phyloP scores from a whole-genome alignment of 92 coral and sea anemone genomes.

The Ricordea florida region DNA sequence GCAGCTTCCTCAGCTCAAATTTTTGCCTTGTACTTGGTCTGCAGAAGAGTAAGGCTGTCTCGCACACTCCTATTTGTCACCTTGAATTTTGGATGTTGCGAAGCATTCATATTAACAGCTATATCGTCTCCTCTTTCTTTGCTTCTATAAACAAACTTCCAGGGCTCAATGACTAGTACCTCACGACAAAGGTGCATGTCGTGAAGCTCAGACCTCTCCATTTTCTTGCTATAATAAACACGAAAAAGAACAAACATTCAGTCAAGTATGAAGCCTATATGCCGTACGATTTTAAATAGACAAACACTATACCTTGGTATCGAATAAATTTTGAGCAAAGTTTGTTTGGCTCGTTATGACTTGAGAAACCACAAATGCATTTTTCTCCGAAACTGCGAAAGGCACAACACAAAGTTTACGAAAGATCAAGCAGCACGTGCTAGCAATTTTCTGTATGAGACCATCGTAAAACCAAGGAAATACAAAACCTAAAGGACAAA shows the following conservation, averaged over 20 bases:
- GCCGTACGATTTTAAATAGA: too few species aligned
- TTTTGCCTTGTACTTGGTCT: conserved; percentile 29
- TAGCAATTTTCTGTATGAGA: background rate
- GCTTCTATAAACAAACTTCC: conserved; percentile 19
- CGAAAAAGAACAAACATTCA: background rate
- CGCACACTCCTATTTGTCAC: conserved; percentile 47
- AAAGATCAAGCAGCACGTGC: background rate
- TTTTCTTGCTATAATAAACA: background rate
- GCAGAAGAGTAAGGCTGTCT: conserved; percentile 40
- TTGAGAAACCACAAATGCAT: too few species aligned
- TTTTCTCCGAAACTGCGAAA: too few species aligned
- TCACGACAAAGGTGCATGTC: conserved; percentile 26
- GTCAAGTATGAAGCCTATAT: background rate
- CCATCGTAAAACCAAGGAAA: background rate
- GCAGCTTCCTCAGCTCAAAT: conserved; percentile 23
- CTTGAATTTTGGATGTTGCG: conserved; percentile 24
- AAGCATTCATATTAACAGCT: conserved; percentile 25
- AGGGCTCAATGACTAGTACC: conserved; percentile 27
- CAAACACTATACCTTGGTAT: too few species aligned
- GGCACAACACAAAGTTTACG: background rate
- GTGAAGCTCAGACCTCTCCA: conserved; percentile 44
- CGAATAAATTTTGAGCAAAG: too few species aligned
- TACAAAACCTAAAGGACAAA: background rate
- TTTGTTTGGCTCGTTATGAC: too few species aligned
- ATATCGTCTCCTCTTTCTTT: conserved; percentile 48